Conservation (phyloP, 2,888 invertebrate species). For the Sipha maydis region DNA sequence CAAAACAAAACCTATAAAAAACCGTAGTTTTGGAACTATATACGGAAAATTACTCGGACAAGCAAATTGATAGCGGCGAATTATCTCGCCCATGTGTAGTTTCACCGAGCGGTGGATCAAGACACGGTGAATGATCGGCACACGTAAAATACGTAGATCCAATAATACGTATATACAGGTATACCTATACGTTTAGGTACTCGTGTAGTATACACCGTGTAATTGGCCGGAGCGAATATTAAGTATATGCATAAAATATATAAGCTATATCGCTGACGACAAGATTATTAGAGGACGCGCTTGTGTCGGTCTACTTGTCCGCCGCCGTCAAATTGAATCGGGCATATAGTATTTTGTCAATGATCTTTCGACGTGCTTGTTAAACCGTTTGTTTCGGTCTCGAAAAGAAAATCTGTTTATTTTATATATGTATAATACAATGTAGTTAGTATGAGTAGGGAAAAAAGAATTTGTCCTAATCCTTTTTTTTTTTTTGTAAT, state of each 20-base stretch:
- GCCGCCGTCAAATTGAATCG: slow-evolving; percentile 23
- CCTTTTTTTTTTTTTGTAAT: not conserved
- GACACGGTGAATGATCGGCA: slow-evolving; percentile 41
- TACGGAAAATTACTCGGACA: slow-evolving; percentile 40
- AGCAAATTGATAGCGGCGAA: slow-evolving; percentile 54
- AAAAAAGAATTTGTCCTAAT: not conserved
- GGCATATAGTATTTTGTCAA: slow-evolving; percentile 33
- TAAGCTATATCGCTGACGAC: not conserved
- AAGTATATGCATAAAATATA: not conserved
- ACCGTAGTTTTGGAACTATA: slow-evolving; percentile 2
- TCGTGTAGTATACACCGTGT: not conserved
- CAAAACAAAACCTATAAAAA: slow-evolving; percentile 30
- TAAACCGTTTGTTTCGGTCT: slow-evolving; percentile 50
- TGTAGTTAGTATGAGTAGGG: not conserved
- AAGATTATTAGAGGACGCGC: slow-evolving; percentile 28
- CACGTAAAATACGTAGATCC: slow-evolving; percentile 5
- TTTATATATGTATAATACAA: not conserved
- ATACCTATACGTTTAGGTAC: not conserved
- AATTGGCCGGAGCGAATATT: slow-evolving; percentile 58
- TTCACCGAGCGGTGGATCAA: not conserved
- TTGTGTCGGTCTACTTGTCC: slow-evolving; percentile 41
- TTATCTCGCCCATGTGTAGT: slow-evolving; percentile 47
- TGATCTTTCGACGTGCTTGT: slow-evolving; percentile 60
- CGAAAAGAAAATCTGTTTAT: not conserved
- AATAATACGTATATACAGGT: too few relatives aligned